Evolutionary conservation across 35 echinoderm and acorn worm genomes (phyloP), one percentile per base, ranked within the genome.

Genomic region (Lytechinus pictus): DNA sequence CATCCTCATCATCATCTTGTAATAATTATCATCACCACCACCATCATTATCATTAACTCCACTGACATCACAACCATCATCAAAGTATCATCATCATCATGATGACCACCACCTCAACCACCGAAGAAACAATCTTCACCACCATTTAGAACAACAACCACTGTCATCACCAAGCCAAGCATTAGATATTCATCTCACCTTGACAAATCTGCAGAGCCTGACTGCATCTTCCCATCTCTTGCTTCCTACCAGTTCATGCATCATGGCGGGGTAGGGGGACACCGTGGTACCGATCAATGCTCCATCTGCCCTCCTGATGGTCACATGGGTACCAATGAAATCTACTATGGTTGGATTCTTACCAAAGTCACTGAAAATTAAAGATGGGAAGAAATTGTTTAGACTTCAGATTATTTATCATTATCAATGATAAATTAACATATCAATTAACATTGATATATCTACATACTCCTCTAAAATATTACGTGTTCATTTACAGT

Each of bases 201-300:
- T 99, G 6, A 98, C 97, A 96, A 99, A 99, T 91, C 98, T 94
- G 89, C 98, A 99, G 0, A 99, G 96, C 7, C 97, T 93, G 21
- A 99, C 97, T 10, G 96, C 98, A 98, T 99, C 98, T 14, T 99
- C 98, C 98, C 98, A 99, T 91, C 98, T 66, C 28, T 94, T 96
- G 89, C 91, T 97, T 44, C 94, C 95, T 1, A 98, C 97, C 55
- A 99, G 94, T 61, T 99, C 98, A 93, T 99, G 96, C 21, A 99
- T 93, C 66, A 97, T 92, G 14, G 96, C 97, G 29, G 98, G 98
- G 92, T 99, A 99, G 12, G 98, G 97, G 12, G 97, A 97, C 55
- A 99, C 95, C 8, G 97, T 97, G 9, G 97, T 99, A 9, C 98
- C 94, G 0, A 99, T 97, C 8, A 99, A 94, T 2, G 98, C 97